phyloP scores from a whole-genome alignment of 2,113 vertebrate genomes.

The Capreolus pygargus region DNA sequence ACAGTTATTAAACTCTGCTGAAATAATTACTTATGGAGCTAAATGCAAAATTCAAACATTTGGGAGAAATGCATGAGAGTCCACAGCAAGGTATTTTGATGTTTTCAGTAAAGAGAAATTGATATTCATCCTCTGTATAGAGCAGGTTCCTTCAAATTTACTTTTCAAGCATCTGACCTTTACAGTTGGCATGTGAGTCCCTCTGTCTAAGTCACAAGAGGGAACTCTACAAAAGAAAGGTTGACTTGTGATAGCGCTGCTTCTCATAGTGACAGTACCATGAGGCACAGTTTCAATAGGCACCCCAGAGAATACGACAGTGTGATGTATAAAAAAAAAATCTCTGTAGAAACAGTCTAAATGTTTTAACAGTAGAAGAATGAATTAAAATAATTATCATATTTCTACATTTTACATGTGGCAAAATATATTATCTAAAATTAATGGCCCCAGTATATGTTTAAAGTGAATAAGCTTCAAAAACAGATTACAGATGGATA shows the following conservation, averaged over 20 bases:
- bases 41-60: conserved; percentile 18
- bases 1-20: background rate
- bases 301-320: background rate
- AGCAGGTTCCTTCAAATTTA: background rate
- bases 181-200: background rate
- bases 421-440: conserved; percentile 3
- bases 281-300: background rate
- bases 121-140: background rate
- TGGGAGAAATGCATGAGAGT: background rate
- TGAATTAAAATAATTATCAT: conserved; percentile 13
- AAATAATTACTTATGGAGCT: conserved; percentile 13
- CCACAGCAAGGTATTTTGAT: background rate
- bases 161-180: conserved; percentile 18
- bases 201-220: background rate
- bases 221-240: background rate
- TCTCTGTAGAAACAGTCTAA: background rate
- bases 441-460: background rate
- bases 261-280: background rate
- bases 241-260: background rate
- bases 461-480: conserved; percentile 19
- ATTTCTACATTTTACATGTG: background rate
- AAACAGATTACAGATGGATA: background rate
- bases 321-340: background rate
- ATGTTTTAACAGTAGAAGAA: background rate
- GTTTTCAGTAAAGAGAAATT: background rate